Conservation (phyloP, 2,113 vertebrate genomes). For the Columba janthina region DNA sequence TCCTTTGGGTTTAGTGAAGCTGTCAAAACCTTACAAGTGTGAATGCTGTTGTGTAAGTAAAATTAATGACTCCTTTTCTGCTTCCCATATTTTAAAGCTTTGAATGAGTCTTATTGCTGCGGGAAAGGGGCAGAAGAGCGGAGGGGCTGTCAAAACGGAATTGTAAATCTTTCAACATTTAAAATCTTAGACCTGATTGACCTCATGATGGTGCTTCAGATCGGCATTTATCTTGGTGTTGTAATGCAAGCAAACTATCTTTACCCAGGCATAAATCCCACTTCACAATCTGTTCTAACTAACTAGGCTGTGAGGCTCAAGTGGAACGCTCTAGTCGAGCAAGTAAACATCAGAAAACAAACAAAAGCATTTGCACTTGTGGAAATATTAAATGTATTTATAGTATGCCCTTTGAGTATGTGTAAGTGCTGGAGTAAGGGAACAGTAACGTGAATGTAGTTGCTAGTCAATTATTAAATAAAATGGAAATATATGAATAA, state of each 20-base stretch:
- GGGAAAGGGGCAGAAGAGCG: not conserved
- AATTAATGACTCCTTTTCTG: conserved; percentile 63
- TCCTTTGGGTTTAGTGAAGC: conserved; percentile 57
- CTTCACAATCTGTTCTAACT: conserved; percentile 33
- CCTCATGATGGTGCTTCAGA: not conserved
- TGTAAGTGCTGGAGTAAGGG: not conserved
- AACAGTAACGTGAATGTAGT: not conserved
- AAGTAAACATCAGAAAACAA: conserved; percentile 62
- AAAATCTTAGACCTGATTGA: conserved; percentile 44
- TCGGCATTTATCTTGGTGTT: conserved; percentile 21
- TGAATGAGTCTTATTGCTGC: conserved; percentile 41
- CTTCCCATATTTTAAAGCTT: conserved; percentile 57
- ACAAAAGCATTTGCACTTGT: conserved; percentile 39
- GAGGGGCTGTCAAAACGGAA: conserved; percentile 45
- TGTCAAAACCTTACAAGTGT: conserved; percentile 63
- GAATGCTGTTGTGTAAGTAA: conserved; percentile 58
- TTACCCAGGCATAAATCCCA: conserved; percentile 28
- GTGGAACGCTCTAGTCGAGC: conserved; percentile 55
- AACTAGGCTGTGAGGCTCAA: conserved; percentile 16
- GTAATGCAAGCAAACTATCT: conserved; percentile 27
- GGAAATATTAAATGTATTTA: conserved; percentile 17
- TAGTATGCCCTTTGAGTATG: not conserved
- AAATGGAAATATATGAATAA: not conserved
- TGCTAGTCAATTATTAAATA: not conserved
- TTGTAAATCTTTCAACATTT: conserved; percentile 45